Evolutionary conservation across 92 coral and sea anemone species (phyloP), one percentile per base, ranked within the genome.

Genomic region (Palythoa heliodiscus): DNA sequence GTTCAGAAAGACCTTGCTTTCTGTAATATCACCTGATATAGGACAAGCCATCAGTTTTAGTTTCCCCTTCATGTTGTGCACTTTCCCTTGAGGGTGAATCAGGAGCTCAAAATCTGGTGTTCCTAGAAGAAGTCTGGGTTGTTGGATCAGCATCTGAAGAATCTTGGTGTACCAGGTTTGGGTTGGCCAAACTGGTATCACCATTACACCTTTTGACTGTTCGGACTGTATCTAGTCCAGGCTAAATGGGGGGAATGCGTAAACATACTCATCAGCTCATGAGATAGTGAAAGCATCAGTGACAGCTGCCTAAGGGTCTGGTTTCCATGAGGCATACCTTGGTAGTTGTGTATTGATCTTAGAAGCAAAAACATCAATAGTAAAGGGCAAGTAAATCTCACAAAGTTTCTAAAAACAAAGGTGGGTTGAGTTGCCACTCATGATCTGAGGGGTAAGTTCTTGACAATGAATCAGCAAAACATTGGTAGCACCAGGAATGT

Each of bases 191-290:
- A 7, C 90, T 24, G 89, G 38, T 22, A 19, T 22, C 76, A 70
- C 16, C 73, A 77, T 29, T 14, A 70, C 52, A 43, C 78, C 87
- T 66, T 88, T 78, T 19, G 91, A 78, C 54, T 78, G 82, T 8
- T 86, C 89, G 2, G 24, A 1, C 29, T 54, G 43, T 50, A 89
- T 87, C 38, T 87, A 82, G 25, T 58, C 29, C 39, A 87, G 70
- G 48, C 89, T 89, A 50, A 89, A 89, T 8, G 92, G 89, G 35
- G 92, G 89, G 25, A 86, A 89, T 23, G 92, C 89, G 61, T 86
- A 86, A 71, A 89, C 37, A 86, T 37, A 47, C 81, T 86, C 11
- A 76, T 37, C 22, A 10, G 37, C 89, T 77, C 84, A 76, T 76
- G 78, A 72, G 16, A 86, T 19, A 37, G 70, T 76, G 71, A 76